Base-by-base conservation (phyloP, 2,888 invertebrate genomes). In the Dusona sp. region DNA sequence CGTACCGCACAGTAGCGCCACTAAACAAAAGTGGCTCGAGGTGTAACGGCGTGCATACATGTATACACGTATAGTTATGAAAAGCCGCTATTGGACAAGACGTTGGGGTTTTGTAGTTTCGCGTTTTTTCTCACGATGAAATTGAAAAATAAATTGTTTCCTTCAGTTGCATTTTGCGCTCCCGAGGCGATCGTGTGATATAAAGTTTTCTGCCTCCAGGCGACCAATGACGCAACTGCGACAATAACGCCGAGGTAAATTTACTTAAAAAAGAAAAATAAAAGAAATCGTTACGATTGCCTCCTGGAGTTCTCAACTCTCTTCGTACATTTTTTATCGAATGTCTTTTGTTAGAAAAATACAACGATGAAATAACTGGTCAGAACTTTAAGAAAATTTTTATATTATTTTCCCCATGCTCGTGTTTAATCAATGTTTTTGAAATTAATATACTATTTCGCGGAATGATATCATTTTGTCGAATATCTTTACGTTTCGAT, bases 111-210 rank as follows among this genome's bases (percentile, higher is more conserved):
- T 67, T 13, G 22, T 29, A 45, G 42, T 45, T 48, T 48, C 57
- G 57, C 45, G 33, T 64, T 48, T 45, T 73, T 36, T 29, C 61
- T 61, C 36, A 72, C 61, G 70, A 25, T 51, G 72, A 80, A 80
- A 80, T 80, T 80, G 80, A 80, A 80, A 80, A 80, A 80, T 65
- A 80, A 80, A 80, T 80, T 80, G 80, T 80, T 80, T 80, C 64
- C 73, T 65, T 73, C 80, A 80, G 80, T 80, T 73, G 64, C 80
- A 80, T 80, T 42, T 72, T 51, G 11, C 48, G 57, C 16, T 57
- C 72, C 45, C 54, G 64, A 51, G 72, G 48, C 64, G 73, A 65
- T 73, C 51, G 73, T 64, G 72, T n/a, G 72, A 72, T 65, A 38
- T 25, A 65, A 80, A 80, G 72, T 80, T 80, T 80, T 36, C 72